These are phyloP conservation scores for Megalurothrips usitatus DNA, from an alignment of 2,888 invertebrate genomes.

Conservation along the genomic window DNA sequence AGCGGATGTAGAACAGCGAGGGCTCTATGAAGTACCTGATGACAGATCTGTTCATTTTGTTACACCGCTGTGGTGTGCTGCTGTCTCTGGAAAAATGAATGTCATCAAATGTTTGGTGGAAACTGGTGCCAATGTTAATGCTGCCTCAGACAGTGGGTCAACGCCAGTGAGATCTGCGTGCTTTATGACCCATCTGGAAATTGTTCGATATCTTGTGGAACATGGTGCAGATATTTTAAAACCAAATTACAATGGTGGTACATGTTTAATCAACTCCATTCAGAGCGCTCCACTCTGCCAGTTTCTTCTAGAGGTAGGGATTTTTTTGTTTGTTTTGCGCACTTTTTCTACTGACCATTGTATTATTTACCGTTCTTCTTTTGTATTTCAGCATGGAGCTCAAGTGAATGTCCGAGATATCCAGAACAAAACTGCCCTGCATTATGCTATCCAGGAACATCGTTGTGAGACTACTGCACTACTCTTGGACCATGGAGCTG, in stretches of 20 bases:
- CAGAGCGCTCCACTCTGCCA: conserved; percentile 78
- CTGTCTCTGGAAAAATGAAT: conserved; percentile 74
- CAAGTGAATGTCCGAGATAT: conserved; percentile 82
- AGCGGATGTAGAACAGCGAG: conserved; percentile 81
- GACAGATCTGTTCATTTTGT: conserved; percentile 75
- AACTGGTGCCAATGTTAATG: conserved; percentile 80
- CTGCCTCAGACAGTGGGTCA: conserved; percentile 77
- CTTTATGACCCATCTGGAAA: conserved; percentile 83
- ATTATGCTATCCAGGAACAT: conserved; percentile 75
- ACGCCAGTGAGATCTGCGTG: conserved; percentile 88
- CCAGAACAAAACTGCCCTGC: conserved; percentile 85
- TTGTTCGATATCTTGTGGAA: conserved; percentile 68
- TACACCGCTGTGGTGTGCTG: conserved; percentile 88
- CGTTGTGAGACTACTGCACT: conserved; percentile 76
- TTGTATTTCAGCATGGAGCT: conserved; percentile 61
- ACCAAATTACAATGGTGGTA: conserved; percentile 87
- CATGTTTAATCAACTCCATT: conserved; percentile 89
- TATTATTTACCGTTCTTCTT: background rate
- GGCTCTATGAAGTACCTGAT: conserved; percentile 77
- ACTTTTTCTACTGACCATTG: conserved; percentile 56
- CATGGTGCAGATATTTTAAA: conserved; percentile 78
- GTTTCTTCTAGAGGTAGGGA: conserved; percentile 57
- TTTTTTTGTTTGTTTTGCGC: too few relatives aligned
- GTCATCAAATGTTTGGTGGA: conserved; percentile 73
- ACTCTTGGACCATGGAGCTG: conserved; percentile 72